These are phyloP conservation scores for Osmerus eperlanus DNA, from an alignment of 2,113 vertebrate genomes.

Conservation along the genomic window DNA sequence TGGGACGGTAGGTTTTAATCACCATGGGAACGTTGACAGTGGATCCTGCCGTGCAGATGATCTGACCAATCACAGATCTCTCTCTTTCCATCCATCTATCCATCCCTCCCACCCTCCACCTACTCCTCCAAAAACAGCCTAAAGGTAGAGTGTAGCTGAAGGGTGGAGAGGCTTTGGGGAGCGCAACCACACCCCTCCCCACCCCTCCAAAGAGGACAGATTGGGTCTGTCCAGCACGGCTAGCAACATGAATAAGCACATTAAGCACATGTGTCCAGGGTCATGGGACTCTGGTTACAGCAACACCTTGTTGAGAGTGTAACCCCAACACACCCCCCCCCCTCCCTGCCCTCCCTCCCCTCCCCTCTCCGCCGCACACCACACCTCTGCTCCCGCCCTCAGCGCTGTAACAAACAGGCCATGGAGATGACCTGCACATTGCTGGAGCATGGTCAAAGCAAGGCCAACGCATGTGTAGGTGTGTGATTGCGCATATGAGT, in stretches of 20 bases:
- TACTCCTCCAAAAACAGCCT: neutral
- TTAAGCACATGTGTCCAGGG: no score
- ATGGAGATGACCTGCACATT: slow-evolving; percentile 12
- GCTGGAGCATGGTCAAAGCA: slow-evolving; percentile 14
- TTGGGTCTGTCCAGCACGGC: neutral
- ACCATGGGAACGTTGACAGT: slow-evolving; percentile 68
- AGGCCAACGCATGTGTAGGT: slow-evolving; percentile 20
- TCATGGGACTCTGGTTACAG: no score
- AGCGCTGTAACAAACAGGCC: slow-evolving; percentile 32
- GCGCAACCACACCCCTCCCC: neutral
- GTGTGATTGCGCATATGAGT: slow-evolving; percentile 24
- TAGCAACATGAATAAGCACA: no score
- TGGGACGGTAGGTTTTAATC: slow-evolving; percentile 74
- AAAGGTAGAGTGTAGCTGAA: no score
- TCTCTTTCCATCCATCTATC: slow-evolving; percentile 16
- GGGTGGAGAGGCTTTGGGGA: no score
- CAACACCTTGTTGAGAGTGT: no score
- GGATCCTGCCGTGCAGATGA: slow-evolving; percentile 50
- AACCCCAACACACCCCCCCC: neutral
- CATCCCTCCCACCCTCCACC: slow-evolving; percentile 7
- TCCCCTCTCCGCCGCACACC: neutral
- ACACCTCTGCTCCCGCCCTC: neutral
- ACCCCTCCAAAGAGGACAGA: slow-evolving; percentile 20
- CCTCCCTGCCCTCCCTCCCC: neutral
- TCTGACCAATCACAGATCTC: slow-evolving; percentile 59